These are phyloP conservation scores for Pseudopleuronectes americanus DNA, from an alignment of 2,797 vertebrate genomes.

Conservation along the genomic window DNA sequence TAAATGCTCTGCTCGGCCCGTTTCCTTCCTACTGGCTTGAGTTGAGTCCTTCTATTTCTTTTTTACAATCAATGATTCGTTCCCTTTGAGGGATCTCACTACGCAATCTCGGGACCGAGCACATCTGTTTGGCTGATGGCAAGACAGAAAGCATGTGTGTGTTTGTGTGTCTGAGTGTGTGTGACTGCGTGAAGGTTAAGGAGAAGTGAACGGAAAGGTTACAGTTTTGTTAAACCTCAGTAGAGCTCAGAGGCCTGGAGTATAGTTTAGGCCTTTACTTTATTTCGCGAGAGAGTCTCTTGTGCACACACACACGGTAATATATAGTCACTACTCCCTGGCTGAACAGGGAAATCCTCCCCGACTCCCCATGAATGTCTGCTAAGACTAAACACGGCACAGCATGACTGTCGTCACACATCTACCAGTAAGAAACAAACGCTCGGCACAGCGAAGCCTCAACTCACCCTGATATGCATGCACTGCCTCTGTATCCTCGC, in stretches of 20 bases:
- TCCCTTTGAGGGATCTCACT: constrained; percentile 39
- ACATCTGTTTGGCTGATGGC: constrained; percentile 64
- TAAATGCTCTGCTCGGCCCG: constrained; percentile 38
- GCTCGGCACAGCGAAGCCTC: constrained; percentile 45
- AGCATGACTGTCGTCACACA: constrained; percentile 62
- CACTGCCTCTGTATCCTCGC: constrained; percentile 15
- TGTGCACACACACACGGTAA: constrained; percentile 7
- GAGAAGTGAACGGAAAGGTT: constrained; percentile 4
- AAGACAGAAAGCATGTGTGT: constrained; percentile 38
- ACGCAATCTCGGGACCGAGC: constrained; percentile 44
- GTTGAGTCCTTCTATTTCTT: constrained; percentile 34
- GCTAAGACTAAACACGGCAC: constrained; percentile 62
- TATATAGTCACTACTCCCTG: constrained; percentile 42
- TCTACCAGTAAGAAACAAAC: constrained; percentile 55
- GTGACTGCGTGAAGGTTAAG: constrained; percentile 18
- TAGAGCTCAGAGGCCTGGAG: not conserved
- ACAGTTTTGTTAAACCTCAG: constrained; percentile 5
- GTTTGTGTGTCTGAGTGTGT: not conserved
- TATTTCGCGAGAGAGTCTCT: constrained; percentile 19
- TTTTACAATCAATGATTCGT: constrained; percentile 48
- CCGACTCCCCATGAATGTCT: constrained; percentile 61
- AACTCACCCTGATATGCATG: constrained; percentile 36
- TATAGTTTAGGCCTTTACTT: constrained; percentile 26
- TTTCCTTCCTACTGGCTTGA: constrained; percentile 28
- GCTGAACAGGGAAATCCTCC: constrained; percentile 47